phyloP scores from a whole-genome alignment of 2,888 invertebrate species.

The Subacronicta megacephala region DNA sequence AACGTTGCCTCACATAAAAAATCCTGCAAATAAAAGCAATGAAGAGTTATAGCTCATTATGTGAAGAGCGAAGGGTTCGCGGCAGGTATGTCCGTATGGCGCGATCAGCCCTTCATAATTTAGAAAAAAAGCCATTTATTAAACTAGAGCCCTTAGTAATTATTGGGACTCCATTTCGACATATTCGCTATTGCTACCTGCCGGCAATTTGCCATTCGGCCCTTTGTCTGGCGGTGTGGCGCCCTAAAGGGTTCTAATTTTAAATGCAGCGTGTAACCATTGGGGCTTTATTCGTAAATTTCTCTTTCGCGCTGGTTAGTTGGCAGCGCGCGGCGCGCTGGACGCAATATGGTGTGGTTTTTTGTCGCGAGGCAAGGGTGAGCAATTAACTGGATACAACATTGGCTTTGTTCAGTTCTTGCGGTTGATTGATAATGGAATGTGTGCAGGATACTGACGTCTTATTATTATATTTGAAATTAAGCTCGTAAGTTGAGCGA shows the following conservation, averaged over 20 bases:
- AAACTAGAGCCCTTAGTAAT: conserved; percentile 87
- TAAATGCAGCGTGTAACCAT: conserved; percentile 89
- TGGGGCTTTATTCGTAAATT: conserved; percentile 85
- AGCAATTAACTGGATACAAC: conserved; percentile 85
- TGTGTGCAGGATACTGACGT: conserved; percentile 53
- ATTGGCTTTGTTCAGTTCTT: conserved; percentile 78
- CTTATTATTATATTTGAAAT: conserved; percentile 38
- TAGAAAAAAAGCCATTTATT: conserved; percentile 89
- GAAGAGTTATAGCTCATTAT: conserved; percentile 79
- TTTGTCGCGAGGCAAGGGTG: conserved; percentile 79
- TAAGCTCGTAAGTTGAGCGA: conserved; percentile 13
- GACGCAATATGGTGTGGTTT: conserved; percentile 87
- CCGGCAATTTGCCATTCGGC: conserved; percentile 88
- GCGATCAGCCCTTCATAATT: conserved; percentile 86
- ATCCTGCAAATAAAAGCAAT: conserved; percentile 74
- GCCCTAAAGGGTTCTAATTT: conserved; percentile 90
- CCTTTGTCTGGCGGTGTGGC: conserved; percentile 89
- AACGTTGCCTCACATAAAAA: conserved; percentile 54
- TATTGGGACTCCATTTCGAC: conserved; percentile 83
- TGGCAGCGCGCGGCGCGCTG: conserved; percentile 63
- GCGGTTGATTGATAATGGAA: conserved; percentile 79
- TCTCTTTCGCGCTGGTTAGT: conserved; percentile 88
- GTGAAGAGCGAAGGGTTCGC: conserved; percentile 79
- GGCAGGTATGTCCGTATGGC: conserved; percentile 88
- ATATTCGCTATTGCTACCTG: conserved; percentile 90